A percentile compares a stretch with the other conserved stretches of the same genome.
These are phyloP conservation scores for Drosophila micromelanica DNA, from an alignment of 1,140 invertebrate genomes.

Conservation along the genomic window DNA sequence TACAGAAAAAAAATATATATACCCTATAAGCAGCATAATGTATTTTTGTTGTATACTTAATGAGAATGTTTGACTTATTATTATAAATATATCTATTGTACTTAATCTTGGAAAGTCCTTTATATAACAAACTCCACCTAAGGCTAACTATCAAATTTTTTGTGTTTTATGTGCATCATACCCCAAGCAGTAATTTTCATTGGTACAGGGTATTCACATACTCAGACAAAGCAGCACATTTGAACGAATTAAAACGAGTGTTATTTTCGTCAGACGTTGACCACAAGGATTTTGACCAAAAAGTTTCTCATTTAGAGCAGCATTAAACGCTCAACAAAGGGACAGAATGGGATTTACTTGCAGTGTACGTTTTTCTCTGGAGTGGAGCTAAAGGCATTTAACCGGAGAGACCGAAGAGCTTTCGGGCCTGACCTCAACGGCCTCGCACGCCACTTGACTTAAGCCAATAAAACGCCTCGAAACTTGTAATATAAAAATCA, in stretches of 20 bases:
- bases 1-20: too few species aligned
- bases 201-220: slow-evolving; percentile 14
- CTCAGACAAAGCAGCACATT: slow-evolving; percentile 1
- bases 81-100: too few species aligned
- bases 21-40: too few species aligned
- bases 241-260: slow-evolving; percentile 19
- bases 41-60: too few species aligned
- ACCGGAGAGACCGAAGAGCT: slow-evolving; percentile 6
- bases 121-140: too few species aligned
- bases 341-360: slow-evolving; percentile 58
- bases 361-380: slow-evolving; percentile 15
- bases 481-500: slow-evolving; percentile 69
- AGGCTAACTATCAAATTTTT: neutral
- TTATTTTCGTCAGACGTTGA: slow-evolving; percentile 41
- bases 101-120: too few species aligned
- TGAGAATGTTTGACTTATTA: too few species aligned
- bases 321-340: slow-evolving; percentile 72
- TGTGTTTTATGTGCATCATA: neutral
- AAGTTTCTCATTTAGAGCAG: slow-evolving; percentile 70
- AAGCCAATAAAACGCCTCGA: slow-evolving; percentile 38
- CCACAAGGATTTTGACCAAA: slow-evolving; percentile 56
- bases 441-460: slow-evolving; percentile 24
- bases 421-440: slow-evolving; percentile 39
- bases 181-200: neutral
- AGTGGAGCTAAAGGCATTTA: slow-evolving; percentile 32